A percentile compares a stretch with the other conserved stretches of the same genome.
Conservation (phyloP, 2,888 invertebrate species). For the Mythimna lalbum region DNA sequence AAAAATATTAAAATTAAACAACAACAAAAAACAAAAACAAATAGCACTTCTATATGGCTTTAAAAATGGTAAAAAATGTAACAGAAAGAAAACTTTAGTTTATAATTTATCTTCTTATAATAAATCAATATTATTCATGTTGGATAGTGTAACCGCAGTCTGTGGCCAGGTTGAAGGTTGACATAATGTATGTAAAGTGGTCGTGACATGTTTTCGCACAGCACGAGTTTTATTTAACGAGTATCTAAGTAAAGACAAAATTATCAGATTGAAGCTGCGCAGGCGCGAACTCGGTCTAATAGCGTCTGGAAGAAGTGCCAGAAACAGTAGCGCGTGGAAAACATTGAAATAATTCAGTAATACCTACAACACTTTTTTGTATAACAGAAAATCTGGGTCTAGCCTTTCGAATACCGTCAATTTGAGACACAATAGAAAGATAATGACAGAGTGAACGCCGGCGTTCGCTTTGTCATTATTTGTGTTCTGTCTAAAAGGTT, state of each 20-base stretch:
- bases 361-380: background rate
- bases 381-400: background rate
- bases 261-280: conserved; percentile 27
- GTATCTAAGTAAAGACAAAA: conserved; percentile 22
- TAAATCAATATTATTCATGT: conserved; percentile 11
- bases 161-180: conserved; percentile 48
- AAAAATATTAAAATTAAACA: background rate
- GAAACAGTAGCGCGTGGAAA: conserved; percentile 12
- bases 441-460: too few relatives aligned
- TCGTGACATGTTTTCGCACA: conserved; percentile 23
- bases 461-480: too few relatives aligned
- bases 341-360: conserved; percentile 6
- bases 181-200: conserved; percentile 37
- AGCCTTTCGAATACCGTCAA: too few relatives aligned
- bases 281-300: conserved; percentile 22
- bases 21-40: too few relatives aligned
- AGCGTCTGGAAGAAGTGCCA: conserved; percentile 33
- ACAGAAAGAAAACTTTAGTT: background rate
- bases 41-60: fast-evolving
- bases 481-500: too few relatives aligned
- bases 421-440: too few relatives aligned
- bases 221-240: conserved; percentile 38
- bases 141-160: conserved; percentile 30
- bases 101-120: background rate
- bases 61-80: background rate